A percentile compares a stretch with the other conserved stretches of the same genome.
Evolutionary conservation across 2,888 invertebrate genomes (phyloP).

Genomic region (Incurvaria masculella): DNA sequence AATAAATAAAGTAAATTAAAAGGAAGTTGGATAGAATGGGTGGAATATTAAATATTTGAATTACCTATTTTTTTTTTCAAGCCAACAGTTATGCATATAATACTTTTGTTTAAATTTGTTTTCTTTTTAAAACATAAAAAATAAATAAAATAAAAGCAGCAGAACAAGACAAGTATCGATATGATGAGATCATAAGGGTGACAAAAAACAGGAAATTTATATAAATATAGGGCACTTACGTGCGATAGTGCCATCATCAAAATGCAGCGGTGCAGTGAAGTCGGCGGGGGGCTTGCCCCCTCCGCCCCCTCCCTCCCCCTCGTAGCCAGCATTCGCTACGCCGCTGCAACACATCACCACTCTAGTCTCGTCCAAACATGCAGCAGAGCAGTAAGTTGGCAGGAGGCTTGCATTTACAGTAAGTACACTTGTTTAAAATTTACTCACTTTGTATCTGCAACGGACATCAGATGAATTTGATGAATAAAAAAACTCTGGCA

Average conservation of each 20-base stretch:
- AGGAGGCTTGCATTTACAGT: background rate
- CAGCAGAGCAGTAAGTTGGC: background rate
- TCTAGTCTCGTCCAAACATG: conserved; percentile 1
- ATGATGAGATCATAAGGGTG: background rate
- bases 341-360: conserved; percentile 29
- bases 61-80: no score
- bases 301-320: conserved; percentile 20
- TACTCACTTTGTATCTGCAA: conserved; percentile 51
- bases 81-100: no score
- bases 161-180: no score
- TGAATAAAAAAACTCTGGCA: conserved; percentile 67
- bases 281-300: conserved; percentile 29
- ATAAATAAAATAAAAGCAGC: no score
- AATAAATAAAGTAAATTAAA: background rate
- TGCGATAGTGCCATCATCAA: conserved; percentile 42
- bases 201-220: background rate
- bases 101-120: no score
- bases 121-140: no score
- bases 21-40: background rate
- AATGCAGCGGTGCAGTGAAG: conserved; percentile 35
- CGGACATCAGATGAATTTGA: conserved; percentile 38
- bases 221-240: conserved; percentile 26
- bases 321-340: conserved; percentile 39
- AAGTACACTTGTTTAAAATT: background rate
- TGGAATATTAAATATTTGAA: background rate